Conservation (phyloP, 2,113 vertebrate species). For the Sphyrna mokarran region DNA sequence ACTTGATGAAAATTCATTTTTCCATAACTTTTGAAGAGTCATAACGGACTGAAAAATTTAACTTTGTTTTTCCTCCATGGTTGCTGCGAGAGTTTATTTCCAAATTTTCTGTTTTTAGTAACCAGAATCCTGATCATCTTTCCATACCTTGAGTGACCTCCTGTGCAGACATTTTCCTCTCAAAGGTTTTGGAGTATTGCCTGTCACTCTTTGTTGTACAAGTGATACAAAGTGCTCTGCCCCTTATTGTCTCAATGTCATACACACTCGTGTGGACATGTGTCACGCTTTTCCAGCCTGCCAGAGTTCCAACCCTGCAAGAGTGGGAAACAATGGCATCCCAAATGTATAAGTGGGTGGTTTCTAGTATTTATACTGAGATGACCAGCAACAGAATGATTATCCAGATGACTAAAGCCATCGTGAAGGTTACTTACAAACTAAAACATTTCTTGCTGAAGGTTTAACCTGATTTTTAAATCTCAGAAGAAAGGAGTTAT, state of each 20-base stretch:
- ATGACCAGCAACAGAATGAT: conserved; percentile 69
- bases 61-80: too few relatives aligned
- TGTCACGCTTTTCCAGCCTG: neutral
- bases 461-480: conserved; percentile 48
- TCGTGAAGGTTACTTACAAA: conserved; percentile 73
- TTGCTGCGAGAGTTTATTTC: too few relatives aligned
- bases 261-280: neutral
- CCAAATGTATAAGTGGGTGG: conserved; percentile 89
- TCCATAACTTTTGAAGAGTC: too few relatives aligned
- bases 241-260: neutral
- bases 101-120: neutral
- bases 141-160: neutral
- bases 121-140: neutral
- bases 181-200: neutral
- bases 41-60: too few relatives aligned
- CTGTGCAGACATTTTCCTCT: neutral
- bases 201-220: neutral
- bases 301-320: neutral
- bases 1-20: neutral
- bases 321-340: conserved; percentile 84
- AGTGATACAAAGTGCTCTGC: neutral
- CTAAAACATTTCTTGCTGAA: conserved; percentile 83
- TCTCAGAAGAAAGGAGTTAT: neutral
- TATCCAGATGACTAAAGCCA: conserved; percentile 84
- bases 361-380: conserved; percentile 75